Base-by-base conservation (phyloP, 2,888 invertebrate species). In the Himalopsyche kuldschensis region DNA sequence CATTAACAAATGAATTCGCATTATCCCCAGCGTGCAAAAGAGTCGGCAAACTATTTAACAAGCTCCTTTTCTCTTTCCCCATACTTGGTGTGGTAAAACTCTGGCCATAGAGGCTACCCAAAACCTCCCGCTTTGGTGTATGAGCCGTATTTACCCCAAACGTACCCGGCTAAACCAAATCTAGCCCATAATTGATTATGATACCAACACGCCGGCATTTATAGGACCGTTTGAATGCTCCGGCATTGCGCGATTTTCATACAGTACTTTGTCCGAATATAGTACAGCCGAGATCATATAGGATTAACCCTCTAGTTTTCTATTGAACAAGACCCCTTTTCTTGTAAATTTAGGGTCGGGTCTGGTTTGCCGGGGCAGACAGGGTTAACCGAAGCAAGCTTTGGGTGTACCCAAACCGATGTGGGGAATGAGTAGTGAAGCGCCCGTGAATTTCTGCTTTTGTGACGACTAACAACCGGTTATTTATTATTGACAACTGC, bases 31-130 rank as follows among this genome's bases (percentile, higher is more conserved):
- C 30, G 48, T 30, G 32, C n/a, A 78, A 83, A 31, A 15, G 80
- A 83, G 78, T 77, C 69, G 27, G 80, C 35, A n/a, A 41, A 15
- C 27, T 48, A 15, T 41, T 83, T 79, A 55, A 55, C 80, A 27
- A 30, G 24, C 41, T 24, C 75, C 75, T 75, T 27, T 69, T 27
- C 69, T 69, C 69, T 69, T 78, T 48, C 48, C 80, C 55, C 69
- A 69, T 80, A 46, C 80, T 75, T 32, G 79, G 83, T 86, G 86
- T 83, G 86, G 86, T 86, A 76, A 85, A 80, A 81, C 79, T 84
- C 84, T 86, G 86, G 86, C 86, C 86, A 86, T 86, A 84, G 83
- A 86, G 86, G 86, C 85, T 86, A 84, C 84, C 86, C 86, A 81
- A 82, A 84, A 84, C 85, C 84, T 83, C 84, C 86, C 84, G 84